Conservation (phyloP, 1,140 invertebrate species). For the Zeugodacus cucurbitae region DNA sequence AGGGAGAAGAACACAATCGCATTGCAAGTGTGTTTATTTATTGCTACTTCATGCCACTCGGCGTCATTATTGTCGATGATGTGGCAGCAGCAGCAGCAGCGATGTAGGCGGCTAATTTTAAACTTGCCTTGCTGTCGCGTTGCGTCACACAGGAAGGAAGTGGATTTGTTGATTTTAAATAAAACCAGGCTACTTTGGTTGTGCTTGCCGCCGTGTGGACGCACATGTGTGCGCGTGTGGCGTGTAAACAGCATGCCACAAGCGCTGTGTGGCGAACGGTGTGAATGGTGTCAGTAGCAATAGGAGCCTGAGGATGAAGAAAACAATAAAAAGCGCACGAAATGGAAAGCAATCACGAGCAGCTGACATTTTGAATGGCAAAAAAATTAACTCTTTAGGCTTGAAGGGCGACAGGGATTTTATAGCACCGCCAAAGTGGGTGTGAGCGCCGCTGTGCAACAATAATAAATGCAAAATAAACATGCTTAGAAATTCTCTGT, state of each 20-base stretch:
- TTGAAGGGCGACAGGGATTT: background rate
- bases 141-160: conserved; percentile 31
- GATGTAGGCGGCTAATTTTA: background rate
- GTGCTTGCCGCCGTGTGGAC: background rate
- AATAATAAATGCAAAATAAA: conserved; percentile 3
- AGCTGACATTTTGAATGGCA: conserved; percentile 18
- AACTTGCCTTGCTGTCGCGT: background rate
- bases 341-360: background rate
- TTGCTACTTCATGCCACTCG: background rate
- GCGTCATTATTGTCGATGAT: background rate
- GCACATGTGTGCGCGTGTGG: background rate
- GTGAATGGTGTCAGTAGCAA: conserved; percentile 4
- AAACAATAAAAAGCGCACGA: background rate
- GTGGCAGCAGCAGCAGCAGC: background rate
- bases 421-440: background rate
- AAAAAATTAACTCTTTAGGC: background rate
- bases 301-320: background rate
- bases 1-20: background rate
- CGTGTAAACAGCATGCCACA: background rate
- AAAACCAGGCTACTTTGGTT: background rate
- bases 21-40: background rate
- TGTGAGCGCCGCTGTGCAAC: background rate
- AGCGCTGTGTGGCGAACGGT: background rate
- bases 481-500: conserved; percentile 21
- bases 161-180: conserved; percentile 29